Conservation (phyloP, 1,140 invertebrate genomes). For the Metopolophium dirhodum region DNA sequence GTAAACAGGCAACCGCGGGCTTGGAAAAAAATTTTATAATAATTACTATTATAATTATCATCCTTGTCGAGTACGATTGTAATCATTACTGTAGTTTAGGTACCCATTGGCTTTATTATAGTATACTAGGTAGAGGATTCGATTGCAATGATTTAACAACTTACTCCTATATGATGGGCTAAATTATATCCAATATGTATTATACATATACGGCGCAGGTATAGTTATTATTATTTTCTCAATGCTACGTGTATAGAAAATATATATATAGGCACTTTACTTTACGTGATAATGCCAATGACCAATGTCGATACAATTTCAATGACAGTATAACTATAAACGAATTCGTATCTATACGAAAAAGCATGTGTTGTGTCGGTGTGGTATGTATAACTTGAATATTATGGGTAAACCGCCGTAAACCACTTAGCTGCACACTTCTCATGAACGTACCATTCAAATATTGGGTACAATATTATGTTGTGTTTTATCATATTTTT, state of each 20-base stretch:
- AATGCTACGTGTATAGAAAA: background rate
- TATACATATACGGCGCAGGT: background rate
- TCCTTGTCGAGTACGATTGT: background rate
- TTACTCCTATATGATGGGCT: background rate
- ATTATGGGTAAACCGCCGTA: background rate
- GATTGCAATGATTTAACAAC: background rate
- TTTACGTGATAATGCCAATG: background rate
- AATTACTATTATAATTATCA: background rate
- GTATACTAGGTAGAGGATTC: background rate
- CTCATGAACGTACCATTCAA: background rate
- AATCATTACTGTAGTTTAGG: background rate
- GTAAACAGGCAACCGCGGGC: background rate
- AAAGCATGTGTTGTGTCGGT: background rate
- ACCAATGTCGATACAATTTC: background rate
- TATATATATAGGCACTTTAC: background rate
- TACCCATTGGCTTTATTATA: background rate
- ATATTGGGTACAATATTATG: background rate
- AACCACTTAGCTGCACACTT: background rate
- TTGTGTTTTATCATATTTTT: background rate
- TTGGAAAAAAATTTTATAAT: background rate
- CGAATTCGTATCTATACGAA: background rate
- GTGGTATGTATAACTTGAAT: background rate
- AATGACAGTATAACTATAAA: background rate
- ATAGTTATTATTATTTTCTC: conserved; percentile 1
- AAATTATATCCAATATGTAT: background rate